Percentiles rank a stretch among this genome's conserved stretches.
These are phyloP conservation scores for Merluccius polli DNA, from an alignment of 2,797 vertebrate genomes.

Conservation along the genomic window DNA sequence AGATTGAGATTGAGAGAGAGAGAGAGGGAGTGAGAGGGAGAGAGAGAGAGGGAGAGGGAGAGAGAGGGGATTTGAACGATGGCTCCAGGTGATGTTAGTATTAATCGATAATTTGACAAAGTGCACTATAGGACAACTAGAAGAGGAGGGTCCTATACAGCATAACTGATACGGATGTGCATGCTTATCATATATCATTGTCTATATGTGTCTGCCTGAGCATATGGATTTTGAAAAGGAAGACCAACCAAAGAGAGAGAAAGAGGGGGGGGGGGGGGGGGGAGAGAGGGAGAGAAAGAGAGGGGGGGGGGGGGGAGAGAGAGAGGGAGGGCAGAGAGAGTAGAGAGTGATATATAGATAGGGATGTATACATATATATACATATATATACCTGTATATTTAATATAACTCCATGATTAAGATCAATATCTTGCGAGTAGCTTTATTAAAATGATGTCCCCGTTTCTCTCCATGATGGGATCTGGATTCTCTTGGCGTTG, in stretches of 20 bases:
- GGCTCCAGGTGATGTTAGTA: slow-evolving; percentile 10
- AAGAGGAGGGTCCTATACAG: slow-evolving; percentile 2
- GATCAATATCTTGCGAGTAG: not conserved
- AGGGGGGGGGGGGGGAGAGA: slow-evolving; percentile 15
- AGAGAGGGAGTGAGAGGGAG: too few relatives aligned
- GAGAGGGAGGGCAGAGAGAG: not conserved
- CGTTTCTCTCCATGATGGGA: not conserved
- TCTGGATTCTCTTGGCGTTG: too few relatives aligned
- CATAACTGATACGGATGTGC: not conserved
- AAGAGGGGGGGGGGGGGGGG: not conserved
- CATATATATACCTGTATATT: too few relatives aligned
- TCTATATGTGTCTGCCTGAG: slow-evolving; percentile 5
- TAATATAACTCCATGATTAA: not conserved
- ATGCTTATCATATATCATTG: not conserved
- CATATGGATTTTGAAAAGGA: slow-evolving; percentile 35
- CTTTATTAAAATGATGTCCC: not conserved
- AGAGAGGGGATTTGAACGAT: slow-evolving; percentile 3
- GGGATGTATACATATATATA: too few relatives aligned
- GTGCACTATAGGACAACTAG: slow-evolving; percentile 17
- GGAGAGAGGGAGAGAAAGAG: slow-evolving; percentile 6
- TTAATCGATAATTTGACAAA: slow-evolving; percentile 22
- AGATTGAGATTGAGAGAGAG: too few relatives aligned
- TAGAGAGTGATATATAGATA: too few relatives aligned
- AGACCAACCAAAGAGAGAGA: slow-evolving; percentile 12
- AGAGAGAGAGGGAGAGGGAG: not conserved